Conservation (phyloP, 2,797 vertebrate species). For the Sebastes kiyomatsui region DNA sequence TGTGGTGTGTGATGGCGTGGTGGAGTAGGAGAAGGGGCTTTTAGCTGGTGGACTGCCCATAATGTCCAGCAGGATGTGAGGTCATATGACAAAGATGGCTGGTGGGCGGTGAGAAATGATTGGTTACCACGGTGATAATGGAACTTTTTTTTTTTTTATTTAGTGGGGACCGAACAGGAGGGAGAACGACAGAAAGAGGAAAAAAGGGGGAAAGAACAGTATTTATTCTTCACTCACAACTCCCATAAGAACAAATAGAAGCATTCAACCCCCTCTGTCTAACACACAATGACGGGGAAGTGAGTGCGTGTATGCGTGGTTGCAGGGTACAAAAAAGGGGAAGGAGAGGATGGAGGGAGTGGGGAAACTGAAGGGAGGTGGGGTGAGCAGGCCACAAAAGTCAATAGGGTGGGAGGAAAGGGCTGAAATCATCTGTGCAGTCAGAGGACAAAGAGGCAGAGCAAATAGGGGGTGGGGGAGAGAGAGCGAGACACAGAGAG, state of each 20-base stretch:
- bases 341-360: conserved; percentile 48
- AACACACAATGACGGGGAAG: conserved; percentile 30
- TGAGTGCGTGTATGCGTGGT: conserved; percentile 16
- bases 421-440: conserved; percentile 71
- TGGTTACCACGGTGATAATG: conserved; percentile 70
- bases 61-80: conserved; percentile 78
- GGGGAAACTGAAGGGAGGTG: conserved; percentile 56
- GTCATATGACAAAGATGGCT: conserved; percentile 78
- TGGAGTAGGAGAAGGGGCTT: conserved; percentile 62
- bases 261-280: conserved; percentile 40
- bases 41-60: conserved; percentile 74
- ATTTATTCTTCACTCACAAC: conserved; percentile 44
- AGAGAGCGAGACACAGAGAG: conserved; percentile 31
- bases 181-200: conserved; percentile 1
- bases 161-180: conserved; percentile 13
- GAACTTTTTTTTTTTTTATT: conserved; percentile 42
- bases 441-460: conserved; percentile 68
- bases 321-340: conserved; percentile 44
- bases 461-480: conserved; percentile 49
- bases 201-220: conserved; percentile 4
- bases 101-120: conserved; percentile 75
- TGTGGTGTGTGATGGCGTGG: conserved; percentile 53
- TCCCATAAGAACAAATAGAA: conserved; percentile 52
- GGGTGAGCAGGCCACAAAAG: conserved; percentile 61
- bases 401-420: conserved; percentile 77